Evolutionary conservation across 2,888 invertebrate genomes (phyloP).

Genomic region (Strigamia crassipes): DNA sequence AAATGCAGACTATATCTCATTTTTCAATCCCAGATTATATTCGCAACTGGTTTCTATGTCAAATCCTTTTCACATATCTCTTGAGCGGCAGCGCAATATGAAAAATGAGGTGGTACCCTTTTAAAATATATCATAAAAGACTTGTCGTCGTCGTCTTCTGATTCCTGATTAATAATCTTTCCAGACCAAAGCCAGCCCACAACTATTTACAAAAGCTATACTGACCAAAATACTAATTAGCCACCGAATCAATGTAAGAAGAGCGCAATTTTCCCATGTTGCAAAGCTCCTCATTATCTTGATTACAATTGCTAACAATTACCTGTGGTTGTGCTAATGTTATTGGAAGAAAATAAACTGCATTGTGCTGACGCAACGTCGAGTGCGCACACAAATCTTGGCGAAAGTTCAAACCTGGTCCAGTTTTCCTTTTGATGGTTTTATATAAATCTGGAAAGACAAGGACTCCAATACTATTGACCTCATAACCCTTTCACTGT

Average conservation of each 20-base stretch:
- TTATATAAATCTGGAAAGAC: slow-evolving; percentile 24
- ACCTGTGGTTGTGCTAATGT: slow-evolving; percentile 42
- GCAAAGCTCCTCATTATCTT: slow-evolving; percentile 35
- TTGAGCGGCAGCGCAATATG: neutral
- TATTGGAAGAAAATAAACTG: slow-evolving; percentile 32
- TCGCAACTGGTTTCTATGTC: slow-evolving; percentile 7
- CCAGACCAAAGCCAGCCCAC: neutral
- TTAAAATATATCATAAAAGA: neutral
- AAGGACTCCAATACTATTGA: slow-evolving; percentile 24
- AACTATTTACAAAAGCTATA: slow-evolving; percentile 25
- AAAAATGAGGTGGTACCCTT: slow-evolving; percentile 24
- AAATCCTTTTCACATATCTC: neutral
- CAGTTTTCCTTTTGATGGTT: slow-evolving; percentile 14
- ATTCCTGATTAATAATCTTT: slow-evolving; percentile 1
- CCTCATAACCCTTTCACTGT: slow-evolving; percentile 30
- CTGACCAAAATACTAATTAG: slow-evolving; percentile 40
- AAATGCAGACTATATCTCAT: neutral
- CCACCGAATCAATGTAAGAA: slow-evolving; percentile 29
- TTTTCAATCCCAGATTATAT: slow-evolving; percentile 17
- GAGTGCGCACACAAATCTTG: neutral
- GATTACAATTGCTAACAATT: slow-evolving; percentile 42
- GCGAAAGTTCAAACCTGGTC: neutral
- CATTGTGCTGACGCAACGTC: slow-evolving; percentile 16
- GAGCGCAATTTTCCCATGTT: slow-evolving; percentile 31
- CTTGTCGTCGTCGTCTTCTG: neutral